Percentiles rank a stretch among this genome's conserved stretches.
Evolutionary conservation across 2,113 vertebrate species (phyloP).

Genomic region (Alexandromys fortis): DNA sequence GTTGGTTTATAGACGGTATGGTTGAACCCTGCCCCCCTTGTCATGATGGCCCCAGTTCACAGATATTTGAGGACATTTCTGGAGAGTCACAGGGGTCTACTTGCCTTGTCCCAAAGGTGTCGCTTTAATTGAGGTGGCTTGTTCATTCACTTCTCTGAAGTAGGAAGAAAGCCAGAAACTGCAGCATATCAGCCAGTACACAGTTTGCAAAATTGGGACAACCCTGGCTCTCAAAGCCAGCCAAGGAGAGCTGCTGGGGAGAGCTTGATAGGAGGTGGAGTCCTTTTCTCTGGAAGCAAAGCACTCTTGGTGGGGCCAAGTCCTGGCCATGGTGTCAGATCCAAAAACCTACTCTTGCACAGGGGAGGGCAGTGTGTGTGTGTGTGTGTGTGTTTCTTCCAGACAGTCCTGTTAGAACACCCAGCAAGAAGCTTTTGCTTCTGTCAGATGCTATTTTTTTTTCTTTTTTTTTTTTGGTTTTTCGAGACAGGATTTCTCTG

Average conservation of each 20-base stretch:
- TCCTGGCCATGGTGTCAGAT: background rate
- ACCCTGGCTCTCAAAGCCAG: background rate
- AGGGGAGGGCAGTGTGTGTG: background rate
- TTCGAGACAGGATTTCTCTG: no score
- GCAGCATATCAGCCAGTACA: background rate
- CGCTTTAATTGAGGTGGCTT: slow-evolving; percentile 28
- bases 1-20: background rate
- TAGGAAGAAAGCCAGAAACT: background rate
- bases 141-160: slow-evolving; percentile 4
- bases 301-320: background rate
- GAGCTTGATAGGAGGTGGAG: background rate
- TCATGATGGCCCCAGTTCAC: background rate
- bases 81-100: background rate
- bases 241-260: background rate
- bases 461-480: no score
- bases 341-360: background rate
- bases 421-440: background rate
- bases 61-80: slow-evolving; percentile 1
- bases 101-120: background rate
- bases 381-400: background rate
- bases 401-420: background rate
- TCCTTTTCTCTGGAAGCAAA: background rate
- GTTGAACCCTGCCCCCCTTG: background rate
- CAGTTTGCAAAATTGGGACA: background rate
- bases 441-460: background rate